Conservation (phyloP, 2,797 vertebrate genomes). For the Xenops minutus region DNA sequence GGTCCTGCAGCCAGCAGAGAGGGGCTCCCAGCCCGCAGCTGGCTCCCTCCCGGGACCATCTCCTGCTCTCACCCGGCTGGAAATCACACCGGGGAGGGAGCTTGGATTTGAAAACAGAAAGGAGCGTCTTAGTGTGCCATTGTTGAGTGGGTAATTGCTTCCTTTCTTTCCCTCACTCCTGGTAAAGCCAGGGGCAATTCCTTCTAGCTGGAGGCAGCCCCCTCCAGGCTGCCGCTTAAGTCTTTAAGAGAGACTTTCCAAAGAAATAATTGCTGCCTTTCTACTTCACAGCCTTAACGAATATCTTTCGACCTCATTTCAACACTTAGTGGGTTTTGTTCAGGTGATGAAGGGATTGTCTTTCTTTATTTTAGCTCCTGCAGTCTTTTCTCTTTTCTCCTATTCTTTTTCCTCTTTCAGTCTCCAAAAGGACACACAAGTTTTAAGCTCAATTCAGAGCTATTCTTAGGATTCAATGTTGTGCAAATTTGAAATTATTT, state of each 20-base stretch:
- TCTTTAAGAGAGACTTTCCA: constrained; percentile 63
- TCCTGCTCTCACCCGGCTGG: constrained; percentile 16
- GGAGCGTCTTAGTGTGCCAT: constrained; percentile 22
- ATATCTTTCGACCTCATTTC: constrained; percentile 62
- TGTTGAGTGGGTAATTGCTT: constrained; percentile 70
- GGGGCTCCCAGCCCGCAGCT: background rate
- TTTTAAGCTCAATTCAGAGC: constrained; percentile 67
- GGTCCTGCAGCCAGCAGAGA: background rate
- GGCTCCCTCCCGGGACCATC: background rate
- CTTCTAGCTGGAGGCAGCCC: constrained; percentile 50
- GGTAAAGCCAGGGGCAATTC: constrained; percentile 60
- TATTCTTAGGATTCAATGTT: constrained; percentile 17
- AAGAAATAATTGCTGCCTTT: constrained; percentile 75
- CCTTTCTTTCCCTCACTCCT: constrained; percentile 45
- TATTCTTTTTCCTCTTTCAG: constrained; percentile 42
- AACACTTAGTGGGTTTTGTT: constrained; percentile 56
- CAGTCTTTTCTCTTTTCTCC: constrained; percentile 54
- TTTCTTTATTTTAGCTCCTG: constrained; percentile 61
- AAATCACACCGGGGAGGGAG: background rate
- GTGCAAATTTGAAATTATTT: constrained; percentile 59
- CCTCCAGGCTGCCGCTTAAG: constrained; percentile 69
- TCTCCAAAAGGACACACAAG: constrained; percentile 23
- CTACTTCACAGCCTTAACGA: constrained; percentile 55
- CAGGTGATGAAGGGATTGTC: constrained; percentile 66
- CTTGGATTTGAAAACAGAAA: constrained; percentile 24